Evolutionary conservation across 1,140 invertebrate species (phyloP), one percentile per base, ranked within the genome.

Genomic region (Trichonephila clavipes): DNA sequence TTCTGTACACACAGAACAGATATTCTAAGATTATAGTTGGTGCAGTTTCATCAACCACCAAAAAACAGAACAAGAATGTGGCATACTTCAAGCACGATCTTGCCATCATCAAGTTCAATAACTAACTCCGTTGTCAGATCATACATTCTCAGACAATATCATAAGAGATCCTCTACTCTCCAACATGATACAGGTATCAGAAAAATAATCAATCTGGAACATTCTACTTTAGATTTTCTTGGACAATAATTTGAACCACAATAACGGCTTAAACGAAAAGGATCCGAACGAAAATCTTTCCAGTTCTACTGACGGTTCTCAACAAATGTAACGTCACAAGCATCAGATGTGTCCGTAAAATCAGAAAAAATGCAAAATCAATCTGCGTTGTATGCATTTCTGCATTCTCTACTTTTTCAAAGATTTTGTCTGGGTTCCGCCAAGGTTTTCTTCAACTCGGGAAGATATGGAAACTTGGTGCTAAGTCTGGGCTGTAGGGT

Each of bases 1-100:
- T 64, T 87, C 85, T 19, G 87, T 72, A 4, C n/a, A n/a, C n/a
- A n/a, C 87, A 72, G 18, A 34, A 66, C 18, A 66, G 21, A 88
- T 58, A 51, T 61, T 87, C 5, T 7, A 51, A 72, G 51, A 88
- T 88, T 51, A 88, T 88, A 4, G 72, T 69, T 24, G 64, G 5
- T 51, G 40, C 28, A 66, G 24, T 62, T 61, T 51, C 34, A 7
- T 72, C 87, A 69, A 88, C 87, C 0, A 88, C 40, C n/a, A 72
- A 72, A 1, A 16, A 88, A 69, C 44, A 88, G 82, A 16, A 16
- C 83, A n/a, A 61, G 6, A 51, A 61, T n/a, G 7, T 24, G 24
- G 59, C 0, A 1, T 61, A 28, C 59, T 28, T 12, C 24, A 87
- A n/a, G 28, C 1, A 24, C 8, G 7, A 88, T 14, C 28, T 88